Evolutionary conservation across 2,113 vertebrate genomes (phyloP).

Genomic region (Pteronura brasiliensis): DNA sequence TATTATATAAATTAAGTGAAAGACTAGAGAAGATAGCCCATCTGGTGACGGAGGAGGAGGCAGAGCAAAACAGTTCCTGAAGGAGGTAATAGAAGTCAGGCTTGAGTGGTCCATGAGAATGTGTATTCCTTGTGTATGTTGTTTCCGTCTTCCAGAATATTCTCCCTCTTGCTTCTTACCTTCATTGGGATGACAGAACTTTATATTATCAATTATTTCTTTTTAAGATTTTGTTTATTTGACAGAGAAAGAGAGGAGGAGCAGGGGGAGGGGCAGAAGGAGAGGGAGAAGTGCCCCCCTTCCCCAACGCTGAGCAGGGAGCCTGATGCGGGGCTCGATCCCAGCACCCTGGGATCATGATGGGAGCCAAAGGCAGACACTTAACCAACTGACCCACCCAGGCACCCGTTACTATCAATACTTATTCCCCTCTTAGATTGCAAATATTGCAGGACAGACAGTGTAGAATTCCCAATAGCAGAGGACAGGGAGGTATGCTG

Average conservation of each 20-base stretch:
- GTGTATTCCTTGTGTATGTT: not conserved
- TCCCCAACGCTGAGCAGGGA: too few species aligned
- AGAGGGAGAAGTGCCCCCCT: not conserved
- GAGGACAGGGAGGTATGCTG: not conserved
- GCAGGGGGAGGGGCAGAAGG: not conserved
- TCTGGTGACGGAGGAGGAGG: too few species aligned
- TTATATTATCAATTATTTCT: not conserved
- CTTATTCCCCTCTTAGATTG: not conserved
- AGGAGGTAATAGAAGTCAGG: not conserved
- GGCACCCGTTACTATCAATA: not conserved
- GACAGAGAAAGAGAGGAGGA: not conserved
- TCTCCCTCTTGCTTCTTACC: not conserved
- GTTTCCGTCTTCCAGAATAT: not conserved
- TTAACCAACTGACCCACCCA: not conserved
- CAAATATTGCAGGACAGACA: not conserved
- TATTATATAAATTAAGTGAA: not conserved
- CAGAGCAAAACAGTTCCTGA: not conserved
- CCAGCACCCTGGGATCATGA: too few species aligned
- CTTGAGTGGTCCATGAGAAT: not conserved
- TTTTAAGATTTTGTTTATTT: not conserved
- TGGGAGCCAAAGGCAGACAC: too few species aligned
- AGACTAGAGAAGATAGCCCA: not conserved
- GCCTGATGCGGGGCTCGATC: too few species aligned
- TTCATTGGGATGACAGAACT: not conserved
- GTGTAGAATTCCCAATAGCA: not conserved